A percentile compares a stretch with the other conserved stretches of the same genome.
phyloP scores from a whole-genome alignment of 2,113 vertebrate species.

The Numida meleagris region DNA sequence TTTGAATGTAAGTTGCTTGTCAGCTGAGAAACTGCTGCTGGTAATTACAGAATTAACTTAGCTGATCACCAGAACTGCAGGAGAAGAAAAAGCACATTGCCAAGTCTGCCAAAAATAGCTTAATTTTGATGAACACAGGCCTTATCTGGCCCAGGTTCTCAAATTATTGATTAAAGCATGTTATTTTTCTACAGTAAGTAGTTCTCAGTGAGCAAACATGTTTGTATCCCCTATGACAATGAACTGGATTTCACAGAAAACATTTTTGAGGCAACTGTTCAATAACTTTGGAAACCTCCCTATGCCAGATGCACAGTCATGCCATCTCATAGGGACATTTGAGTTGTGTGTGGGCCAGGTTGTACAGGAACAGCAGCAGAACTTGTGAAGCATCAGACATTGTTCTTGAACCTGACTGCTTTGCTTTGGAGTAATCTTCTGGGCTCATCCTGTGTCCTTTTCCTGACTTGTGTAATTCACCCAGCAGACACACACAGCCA shows the following conservation, averaged over 20 bases:
- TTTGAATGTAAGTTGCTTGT: neutral
- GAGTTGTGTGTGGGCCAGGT: fast-evolving
- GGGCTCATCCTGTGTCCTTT: neutral
- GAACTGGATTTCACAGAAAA: neutral
- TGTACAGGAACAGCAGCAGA: neutral
- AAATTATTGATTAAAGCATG: neutral
- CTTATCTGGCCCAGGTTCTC: neutral
- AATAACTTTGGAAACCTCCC: neutral
- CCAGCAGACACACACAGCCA: neutral
- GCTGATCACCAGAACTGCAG: neutral
- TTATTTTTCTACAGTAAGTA: neutral
- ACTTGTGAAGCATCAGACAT: neutral
- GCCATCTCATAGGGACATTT: neutral
- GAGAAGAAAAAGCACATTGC: neutral
- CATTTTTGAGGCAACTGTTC: neutral
- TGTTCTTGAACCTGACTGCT: neutral
- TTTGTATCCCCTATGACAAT: neutral
- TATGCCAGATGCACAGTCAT: fast-evolving
- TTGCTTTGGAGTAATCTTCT: neutral
- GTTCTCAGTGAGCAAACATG: neutral
- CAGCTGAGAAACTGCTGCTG: conserved; percentile 23
- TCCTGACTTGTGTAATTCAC: neutral
- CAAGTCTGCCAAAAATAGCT: neutral
- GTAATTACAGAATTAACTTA: neutral
- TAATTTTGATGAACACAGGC: neutral